Conservation (phyloP, 2,113 vertebrate species). For the Microtus montanus region DNA sequence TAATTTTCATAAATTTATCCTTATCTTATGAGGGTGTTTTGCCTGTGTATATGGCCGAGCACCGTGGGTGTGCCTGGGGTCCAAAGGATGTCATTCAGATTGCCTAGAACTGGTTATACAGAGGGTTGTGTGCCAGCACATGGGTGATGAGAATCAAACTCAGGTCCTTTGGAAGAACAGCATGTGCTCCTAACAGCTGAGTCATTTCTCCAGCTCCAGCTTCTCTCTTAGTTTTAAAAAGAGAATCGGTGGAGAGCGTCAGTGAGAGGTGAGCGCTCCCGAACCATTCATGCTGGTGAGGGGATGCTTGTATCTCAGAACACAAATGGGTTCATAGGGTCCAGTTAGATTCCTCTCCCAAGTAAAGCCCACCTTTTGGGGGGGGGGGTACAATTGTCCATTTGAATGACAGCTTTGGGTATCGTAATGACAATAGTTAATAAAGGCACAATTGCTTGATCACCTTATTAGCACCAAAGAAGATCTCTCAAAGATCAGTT, state of each 20-base stretch:
- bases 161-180: not conserved
- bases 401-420: constrained; percentile 87
- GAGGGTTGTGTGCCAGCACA: not conserved
- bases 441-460: constrained; percentile 85
- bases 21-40: not conserved
- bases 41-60: too few species aligned
- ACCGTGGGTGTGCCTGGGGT: not conserved
- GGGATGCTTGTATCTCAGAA: constrained; percentile 71
- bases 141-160: not conserved
- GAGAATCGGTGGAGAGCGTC: not conserved
- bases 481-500: constrained; percentile 78
- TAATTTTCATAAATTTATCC: not conserved
- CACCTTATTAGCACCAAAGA: constrained; percentile 84
- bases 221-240: constrained; percentile 30
- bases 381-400: constrained; percentile 78
- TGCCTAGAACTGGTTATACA: not conserved
- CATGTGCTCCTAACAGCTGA: too few species aligned
- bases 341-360: constrained; percentile 81
- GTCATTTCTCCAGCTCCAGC: rapidly evolving
- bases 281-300: constrained; percentile 60
- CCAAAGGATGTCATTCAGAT: not conserved
- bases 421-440: constrained; percentile 86
- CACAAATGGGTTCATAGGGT: constrained; percentile 73
- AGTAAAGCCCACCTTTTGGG: constrained; percentile 73
- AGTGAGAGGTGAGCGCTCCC: constrained; percentile 55